These are phyloP conservation scores for Spilogale gracilis DNA, from an alignment of 2,113 vertebrate species.

Conservation along the genomic window DNA sequence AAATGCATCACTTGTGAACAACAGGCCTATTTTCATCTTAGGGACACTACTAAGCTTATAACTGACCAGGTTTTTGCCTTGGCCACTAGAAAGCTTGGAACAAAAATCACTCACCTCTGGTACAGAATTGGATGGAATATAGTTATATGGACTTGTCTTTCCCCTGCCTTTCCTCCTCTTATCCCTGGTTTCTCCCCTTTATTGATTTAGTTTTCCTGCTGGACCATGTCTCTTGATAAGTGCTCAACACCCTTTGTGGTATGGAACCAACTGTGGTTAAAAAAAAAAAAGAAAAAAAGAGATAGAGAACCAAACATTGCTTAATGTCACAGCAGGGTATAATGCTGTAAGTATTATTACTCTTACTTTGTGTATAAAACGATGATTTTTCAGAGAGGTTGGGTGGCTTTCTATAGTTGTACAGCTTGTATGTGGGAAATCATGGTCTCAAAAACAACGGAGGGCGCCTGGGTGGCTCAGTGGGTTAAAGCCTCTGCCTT, in stretches of 20 bases:
- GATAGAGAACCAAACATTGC: not conserved
- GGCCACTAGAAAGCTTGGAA: not conserved
- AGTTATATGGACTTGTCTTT: not conserved
- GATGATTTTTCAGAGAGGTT: not conserved
- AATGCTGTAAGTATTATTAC: not conserved
- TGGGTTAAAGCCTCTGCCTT: no score
- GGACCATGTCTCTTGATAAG: not conserved
- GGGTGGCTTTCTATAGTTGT: not conserved
- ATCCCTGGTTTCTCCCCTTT: not conserved
- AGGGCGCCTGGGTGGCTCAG: no score
- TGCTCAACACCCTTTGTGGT: not conserved
- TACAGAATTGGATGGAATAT: not conserved
- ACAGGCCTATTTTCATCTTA: not conserved
- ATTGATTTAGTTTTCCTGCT: not conserved
- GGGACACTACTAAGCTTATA: not conserved
- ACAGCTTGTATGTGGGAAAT: not conserved
- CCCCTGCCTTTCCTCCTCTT: not conserved
- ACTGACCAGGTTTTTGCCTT: not conserved
- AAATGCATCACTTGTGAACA: not conserved
- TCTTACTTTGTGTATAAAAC: not conserved
- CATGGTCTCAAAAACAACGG: not conserved
- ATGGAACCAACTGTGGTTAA: not conserved
- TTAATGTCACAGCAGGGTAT: not conserved
- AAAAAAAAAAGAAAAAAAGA: not conserved
- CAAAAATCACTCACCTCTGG: not conserved